Percentiles rank a stretch among this genome's conserved stretches.
These are phyloP conservation scores for Batillaria attramentaria DNA, from an alignment of 1,140 invertebrate species.

Conservation along the genomic window DNA sequence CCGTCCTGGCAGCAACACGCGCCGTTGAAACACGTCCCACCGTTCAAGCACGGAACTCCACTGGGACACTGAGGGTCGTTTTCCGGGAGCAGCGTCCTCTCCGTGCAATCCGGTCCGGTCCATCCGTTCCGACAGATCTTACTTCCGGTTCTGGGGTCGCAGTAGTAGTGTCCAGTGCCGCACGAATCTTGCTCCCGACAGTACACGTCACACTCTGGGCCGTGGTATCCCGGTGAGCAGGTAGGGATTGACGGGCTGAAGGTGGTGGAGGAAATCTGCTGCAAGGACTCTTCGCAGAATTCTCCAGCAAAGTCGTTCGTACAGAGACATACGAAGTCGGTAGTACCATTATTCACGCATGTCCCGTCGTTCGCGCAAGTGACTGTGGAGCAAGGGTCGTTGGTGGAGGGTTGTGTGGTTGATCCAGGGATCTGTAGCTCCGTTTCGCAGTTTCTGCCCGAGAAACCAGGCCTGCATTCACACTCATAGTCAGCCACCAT, in stretches of 20 bases:
- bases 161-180: constrained; percentile 40
- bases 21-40: constrained; percentile 41
- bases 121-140: constrained; percentile 39
- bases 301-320: constrained; percentile 33
- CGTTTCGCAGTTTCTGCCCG: constrained; percentile 39
- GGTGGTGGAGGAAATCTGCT: not conserved
- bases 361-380: constrained; percentile 37
- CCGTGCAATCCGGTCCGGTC: constrained; percentile 32
- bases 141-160: constrained; percentile 27
- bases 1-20: constrained; percentile 34
- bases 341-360: constrained; percentile 23
- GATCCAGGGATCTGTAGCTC: not conserved
- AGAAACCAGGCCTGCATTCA: constrained; percentile 29
- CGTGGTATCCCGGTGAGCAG: constrained; percentile 37
- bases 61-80: constrained; percentile 39
- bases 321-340: constrained; percentile 39
- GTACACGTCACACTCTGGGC: constrained; percentile 25
- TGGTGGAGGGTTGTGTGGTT: not conserved
- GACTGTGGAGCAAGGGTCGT: constrained; percentile 27
- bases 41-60: constrained; percentile 33
- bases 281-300: constrained; percentile 26
- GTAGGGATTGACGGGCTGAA: not conserved
- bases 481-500: constrained; percentile 73
- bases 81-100: constrained; percentile 10
- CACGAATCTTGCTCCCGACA: constrained; percentile 37